These are phyloP conservation scores for Sarcophaga carnaria DNA, from an alignment of 2,888 invertebrate species.

Conservation along the genomic window DNA sequence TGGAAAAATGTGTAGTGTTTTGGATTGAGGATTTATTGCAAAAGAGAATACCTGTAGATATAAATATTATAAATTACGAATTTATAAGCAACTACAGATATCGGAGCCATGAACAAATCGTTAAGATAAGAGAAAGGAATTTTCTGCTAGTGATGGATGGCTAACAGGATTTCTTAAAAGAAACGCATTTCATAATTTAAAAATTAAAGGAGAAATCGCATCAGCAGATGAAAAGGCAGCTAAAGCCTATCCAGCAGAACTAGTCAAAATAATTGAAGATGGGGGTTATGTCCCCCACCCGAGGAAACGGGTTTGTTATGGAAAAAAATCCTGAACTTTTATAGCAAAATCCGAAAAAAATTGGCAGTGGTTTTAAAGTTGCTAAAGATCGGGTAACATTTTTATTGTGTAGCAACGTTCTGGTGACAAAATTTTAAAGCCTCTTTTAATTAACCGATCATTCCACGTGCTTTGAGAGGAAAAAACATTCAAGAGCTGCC, in stretches of 20 bases:
- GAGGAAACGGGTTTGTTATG: no score
- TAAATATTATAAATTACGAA: slow-evolving; percentile 57
- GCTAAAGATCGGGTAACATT: no score
- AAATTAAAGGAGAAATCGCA: slow-evolving; percentile 41
- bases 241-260: not conserved
- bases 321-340: no score
- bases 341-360: no score
- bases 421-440: no score
- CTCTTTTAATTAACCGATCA: no score
- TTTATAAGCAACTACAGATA: slow-evolving; percentile 52
- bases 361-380: no score
- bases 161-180: slow-evolving; percentile 52
- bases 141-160: slow-evolving; percentile 49
- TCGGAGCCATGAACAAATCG: not conserved
- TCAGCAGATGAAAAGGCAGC: slow-evolving; percentile 21
- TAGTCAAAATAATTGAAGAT: slow-evolving; percentile 1
- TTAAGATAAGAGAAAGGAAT: slow-evolving; percentile 40
- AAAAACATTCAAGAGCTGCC: no score
- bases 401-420: no score
- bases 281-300: not conserved
- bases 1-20: slow-evolving; percentile 23
- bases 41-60: slow-evolving; percentile 49
- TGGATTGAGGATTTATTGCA: no score
- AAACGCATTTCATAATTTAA: slow-evolving; percentile 44
- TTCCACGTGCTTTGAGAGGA: no score